phyloP scores from a whole-genome alignment of 2,113 vertebrate species.

The Chamaetylas fuelleborni region DNA sequence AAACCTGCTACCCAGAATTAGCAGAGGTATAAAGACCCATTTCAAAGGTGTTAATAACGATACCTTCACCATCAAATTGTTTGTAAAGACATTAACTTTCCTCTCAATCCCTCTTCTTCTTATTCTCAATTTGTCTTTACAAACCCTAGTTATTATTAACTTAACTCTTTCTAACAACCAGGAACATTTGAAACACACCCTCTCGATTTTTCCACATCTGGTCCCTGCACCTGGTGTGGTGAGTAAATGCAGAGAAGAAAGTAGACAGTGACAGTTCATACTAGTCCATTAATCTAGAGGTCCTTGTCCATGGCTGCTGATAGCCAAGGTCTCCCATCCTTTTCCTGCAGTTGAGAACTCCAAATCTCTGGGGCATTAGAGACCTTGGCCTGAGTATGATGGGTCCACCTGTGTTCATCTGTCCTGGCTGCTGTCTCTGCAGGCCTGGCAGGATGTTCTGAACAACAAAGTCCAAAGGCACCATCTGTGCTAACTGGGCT shows the following conservation, averaged over 20 bases:
- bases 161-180: background rate
- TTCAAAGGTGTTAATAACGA: background rate
- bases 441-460: background rate
- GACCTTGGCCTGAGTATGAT: background rate
- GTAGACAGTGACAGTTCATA: background rate
- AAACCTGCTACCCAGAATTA: background rate
- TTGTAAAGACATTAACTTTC: background rate
- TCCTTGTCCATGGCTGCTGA: background rate
- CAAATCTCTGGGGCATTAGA: background rate
- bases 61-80: background rate
- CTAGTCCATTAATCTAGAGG: background rate
- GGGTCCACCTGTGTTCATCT: background rate
- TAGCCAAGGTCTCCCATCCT: background rate
- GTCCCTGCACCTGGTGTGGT: background rate
- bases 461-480: background rate
- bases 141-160: background rate
- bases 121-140: background rate
- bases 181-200: background rate
- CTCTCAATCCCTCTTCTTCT: background rate
- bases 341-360: background rate
- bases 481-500: background rate
- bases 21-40: background rate
- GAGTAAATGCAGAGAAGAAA: background rate
- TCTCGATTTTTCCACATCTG: rapidly evolving
- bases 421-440: background rate